Conservation (phyloP, 1,140 invertebrate species). For the Holcopasites calliopsidis region DNA sequence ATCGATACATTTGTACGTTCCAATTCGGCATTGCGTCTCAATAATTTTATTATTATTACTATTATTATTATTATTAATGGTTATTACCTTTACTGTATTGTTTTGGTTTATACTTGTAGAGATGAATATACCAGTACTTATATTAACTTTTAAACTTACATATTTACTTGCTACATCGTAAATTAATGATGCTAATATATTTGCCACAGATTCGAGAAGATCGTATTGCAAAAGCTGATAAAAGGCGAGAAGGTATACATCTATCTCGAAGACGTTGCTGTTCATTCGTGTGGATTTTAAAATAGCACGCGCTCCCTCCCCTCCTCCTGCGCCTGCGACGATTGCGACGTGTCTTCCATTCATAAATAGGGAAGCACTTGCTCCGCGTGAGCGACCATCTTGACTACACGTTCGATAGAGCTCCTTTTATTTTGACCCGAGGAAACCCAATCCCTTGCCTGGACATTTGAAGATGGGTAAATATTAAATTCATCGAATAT, state of each 20-base stretch:
- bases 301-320: conserved; percentile 56
- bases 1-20: conserved; percentile 41
- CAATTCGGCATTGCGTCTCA: conserved; percentile 67
- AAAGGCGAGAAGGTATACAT: conserved; percentile 13
- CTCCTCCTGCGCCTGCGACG: conserved; percentile 16
- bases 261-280: conserved; percentile 24
- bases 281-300: conserved; percentile 51
- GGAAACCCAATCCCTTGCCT: accelerated
- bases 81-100: conserved; percentile 70
- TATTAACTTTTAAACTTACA: conserved; percentile 41
- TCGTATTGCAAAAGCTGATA: background rate
- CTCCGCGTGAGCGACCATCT: conserved; percentile 55
- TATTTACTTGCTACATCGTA: background rate
- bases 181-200: background rate
- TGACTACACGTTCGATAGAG: conserved; percentile 57
- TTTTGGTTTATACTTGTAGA: conserved; percentile 76
- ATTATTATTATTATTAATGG: conserved; percentile 42
- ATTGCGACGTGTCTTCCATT: conserved; percentile 63
- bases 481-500: background rate
- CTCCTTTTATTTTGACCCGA: conserved; percentile 14
- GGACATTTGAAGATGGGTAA: background rate
- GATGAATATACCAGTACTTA: conserved; percentile 78
- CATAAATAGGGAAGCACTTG: conserved; percentile 65
- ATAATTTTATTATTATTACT: conserved; percentile 64
- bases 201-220: background rate